Conservation (phyloP, 23 tunicate genomes). For the Ciona savignyi region DNA sequence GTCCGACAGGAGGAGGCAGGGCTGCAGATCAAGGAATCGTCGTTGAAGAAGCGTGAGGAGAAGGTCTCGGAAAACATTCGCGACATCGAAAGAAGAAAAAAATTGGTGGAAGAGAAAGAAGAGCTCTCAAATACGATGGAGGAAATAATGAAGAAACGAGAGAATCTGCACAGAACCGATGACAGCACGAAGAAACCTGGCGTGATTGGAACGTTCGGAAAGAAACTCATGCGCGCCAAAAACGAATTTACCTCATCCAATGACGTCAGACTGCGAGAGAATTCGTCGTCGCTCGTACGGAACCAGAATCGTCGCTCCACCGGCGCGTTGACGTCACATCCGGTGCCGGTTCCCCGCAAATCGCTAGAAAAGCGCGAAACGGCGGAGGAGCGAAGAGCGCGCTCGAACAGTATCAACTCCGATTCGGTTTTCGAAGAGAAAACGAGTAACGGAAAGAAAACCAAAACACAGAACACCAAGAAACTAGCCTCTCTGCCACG, state of each 20-base stretch:
- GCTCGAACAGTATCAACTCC: constrained; percentile 31
- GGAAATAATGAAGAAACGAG: constrained; percentile 61
- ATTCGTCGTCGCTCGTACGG: too few species aligned
- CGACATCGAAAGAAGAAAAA: constrained; percentile 51
- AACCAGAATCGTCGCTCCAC: too few species aligned
- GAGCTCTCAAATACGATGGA: constrained; percentile 44
- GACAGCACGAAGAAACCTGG: constrained; percentile 14
- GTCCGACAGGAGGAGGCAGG: constrained; percentile 81
- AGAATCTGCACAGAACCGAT: constrained; percentile 32
- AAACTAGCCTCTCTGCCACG: background rate
- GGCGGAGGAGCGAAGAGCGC: too few species aligned
- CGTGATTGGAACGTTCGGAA: background rate
- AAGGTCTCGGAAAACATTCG: constrained; percentile 35
- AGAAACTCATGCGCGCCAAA: constrained; percentile 9
- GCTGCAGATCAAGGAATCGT: constrained; percentile 50
- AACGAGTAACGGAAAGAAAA: background rate
- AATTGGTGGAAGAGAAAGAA: constrained; percentile 79
- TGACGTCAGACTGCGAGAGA: background rate
- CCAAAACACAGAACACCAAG: background rate
- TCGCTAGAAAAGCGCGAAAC: constrained; percentile 13
- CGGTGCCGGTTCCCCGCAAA: constrained; percentile 39
- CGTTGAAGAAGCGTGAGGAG: constrained; percentile 53
- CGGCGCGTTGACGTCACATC: background rate
- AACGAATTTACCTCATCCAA: background rate
- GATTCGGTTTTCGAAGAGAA: constrained; percentile 11